Evolutionary conservation across 2,888 invertebrate genomes (phyloP).

Genomic region (Clostera curtula): DNA sequence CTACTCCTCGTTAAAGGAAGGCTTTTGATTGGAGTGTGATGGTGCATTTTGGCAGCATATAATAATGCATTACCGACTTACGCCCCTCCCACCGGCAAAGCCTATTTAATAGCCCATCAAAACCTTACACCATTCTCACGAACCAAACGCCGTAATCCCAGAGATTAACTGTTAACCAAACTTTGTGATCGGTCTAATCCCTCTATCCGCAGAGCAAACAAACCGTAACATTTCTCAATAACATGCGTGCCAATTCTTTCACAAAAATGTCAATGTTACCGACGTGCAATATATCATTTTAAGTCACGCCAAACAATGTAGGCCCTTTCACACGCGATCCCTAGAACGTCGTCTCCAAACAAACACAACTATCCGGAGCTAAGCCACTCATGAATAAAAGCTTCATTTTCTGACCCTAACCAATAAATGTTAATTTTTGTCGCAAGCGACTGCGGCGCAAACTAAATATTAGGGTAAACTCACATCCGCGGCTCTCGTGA

Average conservation of each 20-base stretch:
- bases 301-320: conserved; percentile 68
- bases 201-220: conserved; percentile 41
- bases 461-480: conserved; percentile 74
- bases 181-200: conserved; percentile 24
- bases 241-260: conserved; percentile 53
- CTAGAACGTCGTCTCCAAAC: conserved; percentile 59
- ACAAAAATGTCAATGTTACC: conserved; percentile 62
- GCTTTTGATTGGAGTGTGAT: too few species aligned
- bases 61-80: too few species aligned
- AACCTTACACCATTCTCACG: conserved; percentile 1
- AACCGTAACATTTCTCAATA: conserved; percentile 46
- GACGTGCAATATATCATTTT: conserved; percentile 71
- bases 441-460: conserved; percentile 66
- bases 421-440: conserved; percentile 73
- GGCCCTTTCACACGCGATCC: conserved; percentile 71
- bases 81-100: too few species aligned
- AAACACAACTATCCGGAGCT: conserved; percentile 68
- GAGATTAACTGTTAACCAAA: conserved; percentile 17
- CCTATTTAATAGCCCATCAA: too few species aligned
- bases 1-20: too few species aligned
- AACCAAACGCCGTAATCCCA: conserved; percentile 15
- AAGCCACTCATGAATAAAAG: conserved; percentile 73
- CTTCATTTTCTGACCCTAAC: conserved; percentile 63
- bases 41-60: too few species aligned
- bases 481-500: too few species aligned